A percentile compares a stretch with the other conserved stretches of the same genome.
Evolutionary conservation across 2,888 invertebrate species (phyloP).

Genomic region (Sinhomidia bicolor): DNA sequence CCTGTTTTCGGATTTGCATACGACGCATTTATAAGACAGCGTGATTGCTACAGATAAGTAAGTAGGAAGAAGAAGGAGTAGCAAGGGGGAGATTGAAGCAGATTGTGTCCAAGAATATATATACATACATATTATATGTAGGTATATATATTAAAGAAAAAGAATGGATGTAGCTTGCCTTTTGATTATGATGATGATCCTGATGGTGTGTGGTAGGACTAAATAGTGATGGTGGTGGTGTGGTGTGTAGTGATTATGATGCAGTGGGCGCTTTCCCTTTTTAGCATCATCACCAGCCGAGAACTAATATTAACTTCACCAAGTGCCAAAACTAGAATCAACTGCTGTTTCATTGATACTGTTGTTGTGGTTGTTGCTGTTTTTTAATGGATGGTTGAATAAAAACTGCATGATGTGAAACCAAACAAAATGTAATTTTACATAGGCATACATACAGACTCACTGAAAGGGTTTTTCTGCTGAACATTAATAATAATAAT

Average conservation of each 20-base stretch:
- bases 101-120: constrained; percentile 44
- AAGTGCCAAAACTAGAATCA: constrained; percentile 66
- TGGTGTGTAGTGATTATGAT: not conserved
- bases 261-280: constrained; percentile 74
- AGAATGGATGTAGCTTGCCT: constrained; percentile 19
- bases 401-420: constrained; percentile 2
- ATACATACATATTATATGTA: not conserved
- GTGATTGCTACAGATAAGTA: constrained; percentile 41
- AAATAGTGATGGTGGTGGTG: not conserved
- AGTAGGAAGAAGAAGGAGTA: constrained; percentile 50
- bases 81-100: constrained; percentile 17
- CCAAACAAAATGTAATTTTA: too few relatives aligned
- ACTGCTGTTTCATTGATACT: constrained; percentile 48
- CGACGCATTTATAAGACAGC: not conserved
- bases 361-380: not conserved
- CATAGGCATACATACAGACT: not conserved
- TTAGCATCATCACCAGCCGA: constrained; percentile 54
- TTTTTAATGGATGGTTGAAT: constrained; percentile 6
- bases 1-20: constrained; percentile 61
- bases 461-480: constrained; percentile 26
- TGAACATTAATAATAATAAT: not conserved
- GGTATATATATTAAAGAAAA: not conserved
- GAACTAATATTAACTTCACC: constrained; percentile 46
- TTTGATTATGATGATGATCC: constrained; percentile 37
- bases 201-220: constrained; percentile 27